Percentiles rank a stretch among this genome's conserved stretches.
phyloP scores from a whole-genome alignment of 1,140 invertebrate species.

The Galendromus occidentalis region DNA sequence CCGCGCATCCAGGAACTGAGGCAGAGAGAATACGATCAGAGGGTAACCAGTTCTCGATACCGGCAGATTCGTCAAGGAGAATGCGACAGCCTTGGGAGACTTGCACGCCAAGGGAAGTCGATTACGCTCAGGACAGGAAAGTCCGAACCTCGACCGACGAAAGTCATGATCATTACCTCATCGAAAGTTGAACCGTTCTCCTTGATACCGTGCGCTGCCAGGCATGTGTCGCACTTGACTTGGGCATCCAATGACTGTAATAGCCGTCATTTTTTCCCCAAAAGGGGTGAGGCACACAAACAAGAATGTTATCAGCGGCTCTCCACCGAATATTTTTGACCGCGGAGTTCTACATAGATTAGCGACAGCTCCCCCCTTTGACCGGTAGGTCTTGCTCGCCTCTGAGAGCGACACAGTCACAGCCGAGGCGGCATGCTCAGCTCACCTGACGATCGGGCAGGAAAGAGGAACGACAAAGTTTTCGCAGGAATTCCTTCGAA shows the following conservation, averaged over 20 bases:
- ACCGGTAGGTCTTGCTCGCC: not conserved
- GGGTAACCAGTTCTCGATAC: no score
- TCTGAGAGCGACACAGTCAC: not conserved
- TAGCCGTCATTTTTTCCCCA: not conserved
- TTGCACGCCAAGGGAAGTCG: no score
- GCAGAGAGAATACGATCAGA: no score
- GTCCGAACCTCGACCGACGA: no score
- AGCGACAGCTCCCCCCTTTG: not conserved
- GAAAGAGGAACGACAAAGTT: not conserved
- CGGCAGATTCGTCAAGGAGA: no score
- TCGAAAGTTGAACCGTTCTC: not conserved
- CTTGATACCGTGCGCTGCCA: not conserved
- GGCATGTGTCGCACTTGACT: not conserved
- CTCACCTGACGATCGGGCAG: not conserved
- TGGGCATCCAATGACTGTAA: not conserved
- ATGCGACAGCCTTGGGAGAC: no score
- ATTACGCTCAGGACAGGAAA: no score
- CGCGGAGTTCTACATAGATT: not conserved
- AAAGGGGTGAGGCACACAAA: not conserved
- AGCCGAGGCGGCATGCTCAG: not conserved
- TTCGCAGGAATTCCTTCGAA: not conserved
- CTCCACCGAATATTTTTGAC: not conserved
- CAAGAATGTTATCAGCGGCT: not conserved
- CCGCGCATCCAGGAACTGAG: not conserved
- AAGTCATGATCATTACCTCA: not conserved